Percentiles rank a stretch among this genome's conserved stretches.
Evolutionary conservation across 2,888 invertebrate genomes (phyloP).

Genomic region (Phortica magna): DNA sequence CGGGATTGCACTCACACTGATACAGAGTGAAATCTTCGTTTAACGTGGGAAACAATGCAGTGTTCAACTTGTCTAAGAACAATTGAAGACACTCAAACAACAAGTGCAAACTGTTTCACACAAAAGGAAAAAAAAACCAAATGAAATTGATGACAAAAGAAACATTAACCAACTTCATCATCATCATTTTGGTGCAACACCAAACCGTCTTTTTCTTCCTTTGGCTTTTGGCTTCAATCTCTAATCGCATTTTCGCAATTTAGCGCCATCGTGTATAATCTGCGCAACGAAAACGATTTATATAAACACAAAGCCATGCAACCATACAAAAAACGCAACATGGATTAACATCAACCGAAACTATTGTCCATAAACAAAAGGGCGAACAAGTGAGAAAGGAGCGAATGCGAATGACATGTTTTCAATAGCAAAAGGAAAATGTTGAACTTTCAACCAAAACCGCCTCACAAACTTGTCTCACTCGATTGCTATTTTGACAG

Average conservation of each 20-base stretch:
- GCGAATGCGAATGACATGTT: not conserved
- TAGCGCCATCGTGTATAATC: conserved; percentile 72
- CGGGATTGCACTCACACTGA: not conserved
- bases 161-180: not conserved
- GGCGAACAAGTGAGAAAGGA: conserved; percentile 2
- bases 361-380: conserved; percentile 57
- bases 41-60: conserved; percentile 35
- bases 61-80: conserved; percentile 46
- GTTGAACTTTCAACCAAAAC: conserved; percentile 59
- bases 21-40: conserved; percentile 24
- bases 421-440: not conserved
- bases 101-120: not conserved
- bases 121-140: not conserved
- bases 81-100: conserved; percentile 42
- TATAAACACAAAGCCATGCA: conserved; percentile 33
- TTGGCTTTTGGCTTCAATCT: not conserved
- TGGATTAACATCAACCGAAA: conserved; percentile 66
- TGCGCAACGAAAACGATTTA: conserved; percentile 66
- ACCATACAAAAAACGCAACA: no score
- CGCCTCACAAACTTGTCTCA: conserved; percentile 46
- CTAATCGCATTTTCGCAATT: conserved; percentile 69
- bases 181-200: no score
- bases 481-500: conserved; percentile 76
- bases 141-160: conserved; percentile 36
- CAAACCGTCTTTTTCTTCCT: not conserved